phyloP scores from a whole-genome alignment of 2,113 vertebrate genomes.

The Zapornia atra region DNA sequence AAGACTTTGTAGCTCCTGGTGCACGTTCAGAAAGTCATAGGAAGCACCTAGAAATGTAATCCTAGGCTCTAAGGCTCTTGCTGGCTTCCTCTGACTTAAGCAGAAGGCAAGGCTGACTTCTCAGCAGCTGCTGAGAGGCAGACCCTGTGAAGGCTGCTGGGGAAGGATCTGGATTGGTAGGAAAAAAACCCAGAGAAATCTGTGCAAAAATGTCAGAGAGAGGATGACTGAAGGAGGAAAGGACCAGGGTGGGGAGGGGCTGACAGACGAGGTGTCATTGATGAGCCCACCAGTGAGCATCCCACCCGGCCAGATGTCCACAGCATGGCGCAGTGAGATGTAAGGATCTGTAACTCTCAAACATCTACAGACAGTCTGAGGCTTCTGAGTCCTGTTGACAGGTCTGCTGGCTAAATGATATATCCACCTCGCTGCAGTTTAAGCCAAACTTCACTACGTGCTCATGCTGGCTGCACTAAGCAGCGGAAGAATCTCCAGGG shows the following conservation, averaged over 20 bases:
- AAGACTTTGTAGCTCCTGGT: neutral
- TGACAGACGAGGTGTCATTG: neutral
- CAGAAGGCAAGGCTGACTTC: neutral
- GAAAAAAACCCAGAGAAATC: neutral
- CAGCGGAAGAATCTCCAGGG: neutral
- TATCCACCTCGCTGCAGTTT: neutral
- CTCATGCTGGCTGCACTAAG: neutral
- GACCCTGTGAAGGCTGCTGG: neutral
- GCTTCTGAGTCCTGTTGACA: neutral
- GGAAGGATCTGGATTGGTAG: neutral
- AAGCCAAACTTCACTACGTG: neutral
- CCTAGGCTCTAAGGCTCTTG: fast-evolving
- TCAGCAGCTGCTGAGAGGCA: neutral
- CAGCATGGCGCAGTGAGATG: neutral
- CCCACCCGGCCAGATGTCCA: neutral
- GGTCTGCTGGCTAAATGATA: neutral
- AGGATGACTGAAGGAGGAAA: neutral
- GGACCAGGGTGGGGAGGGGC: neutral
- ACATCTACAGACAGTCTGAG: neutral
- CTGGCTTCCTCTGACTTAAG: neutral
- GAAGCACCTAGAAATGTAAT: neutral
- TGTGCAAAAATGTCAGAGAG: neutral
- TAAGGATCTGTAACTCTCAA: neutral
- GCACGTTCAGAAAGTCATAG: neutral
- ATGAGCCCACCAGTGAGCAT: neutral